Conservation (phyloP, 2,113 vertebrate genomes). For the Alaudala cheleensis region DNA sequence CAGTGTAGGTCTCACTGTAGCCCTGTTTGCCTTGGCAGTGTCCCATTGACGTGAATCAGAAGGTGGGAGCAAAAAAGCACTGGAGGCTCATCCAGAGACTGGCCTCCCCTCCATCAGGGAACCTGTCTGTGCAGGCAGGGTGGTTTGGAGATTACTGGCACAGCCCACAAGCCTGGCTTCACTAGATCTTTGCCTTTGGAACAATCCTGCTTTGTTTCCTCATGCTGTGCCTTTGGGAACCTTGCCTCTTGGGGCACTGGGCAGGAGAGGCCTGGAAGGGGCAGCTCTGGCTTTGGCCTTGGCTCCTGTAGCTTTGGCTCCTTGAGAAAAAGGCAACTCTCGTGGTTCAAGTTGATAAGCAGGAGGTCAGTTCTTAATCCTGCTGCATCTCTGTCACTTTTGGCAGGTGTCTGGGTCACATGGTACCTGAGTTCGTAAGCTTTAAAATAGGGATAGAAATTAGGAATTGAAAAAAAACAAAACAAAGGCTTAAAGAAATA, state of each 20-base stretch:
- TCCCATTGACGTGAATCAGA: background rate
- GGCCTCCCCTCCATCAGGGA: background rate
- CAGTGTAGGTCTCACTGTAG: background rate
- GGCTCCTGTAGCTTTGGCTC: background rate
- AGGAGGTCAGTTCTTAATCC: background rate
- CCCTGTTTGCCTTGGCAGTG: conserved; percentile 15
- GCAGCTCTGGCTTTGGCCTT: background rate
- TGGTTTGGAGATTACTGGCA: background rate
- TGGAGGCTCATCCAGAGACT: background rate
- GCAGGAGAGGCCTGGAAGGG: background rate
- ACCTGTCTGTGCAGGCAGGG: conserved; percentile 21
- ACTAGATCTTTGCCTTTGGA: background rate
- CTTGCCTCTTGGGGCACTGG: background rate
- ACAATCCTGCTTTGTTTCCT: background rate
- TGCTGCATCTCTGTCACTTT: background rate
- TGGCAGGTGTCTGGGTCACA: background rate
- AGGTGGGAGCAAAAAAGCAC: conserved; percentile 7
- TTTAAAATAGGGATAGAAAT: background rate
- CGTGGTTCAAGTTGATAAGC: background rate
- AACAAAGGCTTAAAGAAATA: background rate
- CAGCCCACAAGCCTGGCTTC: background rate
- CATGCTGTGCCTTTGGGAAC: background rate
- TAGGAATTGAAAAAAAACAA: background rate
- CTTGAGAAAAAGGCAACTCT: background rate
- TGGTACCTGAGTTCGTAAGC: background rate